Evolutionary conservation across 2,888 invertebrate genomes (phyloP).

Genomic region (Ectobius pallidus): DNA sequence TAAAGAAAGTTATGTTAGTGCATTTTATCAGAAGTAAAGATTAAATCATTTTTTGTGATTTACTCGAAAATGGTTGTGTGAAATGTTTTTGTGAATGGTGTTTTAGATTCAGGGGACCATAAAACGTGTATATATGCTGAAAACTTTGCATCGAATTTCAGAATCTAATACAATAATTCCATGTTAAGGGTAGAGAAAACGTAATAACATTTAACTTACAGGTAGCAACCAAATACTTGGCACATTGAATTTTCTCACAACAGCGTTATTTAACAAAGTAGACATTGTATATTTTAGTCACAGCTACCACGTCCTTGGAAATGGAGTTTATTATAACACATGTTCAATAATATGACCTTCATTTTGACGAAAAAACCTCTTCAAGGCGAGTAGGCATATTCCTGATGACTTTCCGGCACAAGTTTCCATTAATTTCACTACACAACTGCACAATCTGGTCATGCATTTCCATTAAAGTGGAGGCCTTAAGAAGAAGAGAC

Average conservation of each 20-base stretch:
- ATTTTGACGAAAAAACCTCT: neutral
- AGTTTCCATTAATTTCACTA: neutral
- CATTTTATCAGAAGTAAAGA: too few species aligned
- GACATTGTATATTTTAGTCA: neutral
- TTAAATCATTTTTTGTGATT: too few species aligned
- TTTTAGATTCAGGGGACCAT: too few species aligned
- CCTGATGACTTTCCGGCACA: neutral
- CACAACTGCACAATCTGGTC: neutral
- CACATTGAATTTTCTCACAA: neutral
- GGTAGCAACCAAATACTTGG: neutral
- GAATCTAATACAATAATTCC: too few species aligned
- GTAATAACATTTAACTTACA: too few species aligned
- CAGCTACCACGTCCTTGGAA: neutral
- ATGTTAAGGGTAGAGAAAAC: too few species aligned
- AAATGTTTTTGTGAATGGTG: too few species aligned
- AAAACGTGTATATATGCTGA: too few species aligned
- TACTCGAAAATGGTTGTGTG: too few species aligned
- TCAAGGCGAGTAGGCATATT: neutral
- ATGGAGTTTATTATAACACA: neutral
- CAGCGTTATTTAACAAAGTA: too few species aligned
- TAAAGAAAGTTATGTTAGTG: too few species aligned
- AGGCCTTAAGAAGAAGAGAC: neutral
- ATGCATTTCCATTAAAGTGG: neutral
- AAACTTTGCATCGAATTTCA: too few species aligned
- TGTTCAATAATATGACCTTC: neutral